phyloP scores from a whole-genome alignment of 2,113 vertebrate species.

The Bubalus kerabau region DNA sequence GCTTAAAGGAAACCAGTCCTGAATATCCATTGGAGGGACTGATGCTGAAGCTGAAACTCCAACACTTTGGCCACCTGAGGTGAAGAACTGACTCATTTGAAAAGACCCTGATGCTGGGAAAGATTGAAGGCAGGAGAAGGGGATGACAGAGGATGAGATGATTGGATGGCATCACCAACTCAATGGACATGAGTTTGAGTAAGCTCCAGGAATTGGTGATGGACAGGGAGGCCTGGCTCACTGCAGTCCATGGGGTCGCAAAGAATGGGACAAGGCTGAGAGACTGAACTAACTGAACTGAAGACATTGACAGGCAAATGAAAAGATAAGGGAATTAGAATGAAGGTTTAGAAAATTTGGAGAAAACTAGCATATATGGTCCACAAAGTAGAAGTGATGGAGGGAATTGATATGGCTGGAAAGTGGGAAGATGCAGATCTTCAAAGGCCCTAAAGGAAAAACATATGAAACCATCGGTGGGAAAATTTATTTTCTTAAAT shows the following conservation, averaged over 20 bases:
- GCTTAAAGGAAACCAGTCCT: not conserved
- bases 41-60: not conserved
- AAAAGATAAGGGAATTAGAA: not conserved
- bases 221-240: accelerated
- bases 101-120: not conserved
- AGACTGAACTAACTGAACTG: accelerated
- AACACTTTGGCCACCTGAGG: not conserved
- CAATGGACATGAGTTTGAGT: not conserved
- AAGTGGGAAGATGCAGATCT: not conserved
- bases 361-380: not conserved
- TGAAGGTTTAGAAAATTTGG: not conserved
- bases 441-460: not conserved
- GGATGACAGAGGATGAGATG: not conserved
- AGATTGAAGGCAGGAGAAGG: not conserved
- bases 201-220: accelerated
- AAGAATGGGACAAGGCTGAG: accelerated
- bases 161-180: not conserved
- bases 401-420: not conserved
- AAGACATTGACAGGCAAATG: not conserved
- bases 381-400: not conserved
- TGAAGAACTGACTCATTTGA: not conserved
- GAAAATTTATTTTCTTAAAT: slow-evolving; percentile 44
- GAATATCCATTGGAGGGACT: no score
- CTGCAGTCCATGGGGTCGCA: not conserved
- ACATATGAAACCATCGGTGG: not conserved